Percentiles rank a stretch among this genome's conserved stretches.
Evolutionary conservation across 2,113 vertebrate species (phyloP).

Genomic region (Ia io): DNA sequence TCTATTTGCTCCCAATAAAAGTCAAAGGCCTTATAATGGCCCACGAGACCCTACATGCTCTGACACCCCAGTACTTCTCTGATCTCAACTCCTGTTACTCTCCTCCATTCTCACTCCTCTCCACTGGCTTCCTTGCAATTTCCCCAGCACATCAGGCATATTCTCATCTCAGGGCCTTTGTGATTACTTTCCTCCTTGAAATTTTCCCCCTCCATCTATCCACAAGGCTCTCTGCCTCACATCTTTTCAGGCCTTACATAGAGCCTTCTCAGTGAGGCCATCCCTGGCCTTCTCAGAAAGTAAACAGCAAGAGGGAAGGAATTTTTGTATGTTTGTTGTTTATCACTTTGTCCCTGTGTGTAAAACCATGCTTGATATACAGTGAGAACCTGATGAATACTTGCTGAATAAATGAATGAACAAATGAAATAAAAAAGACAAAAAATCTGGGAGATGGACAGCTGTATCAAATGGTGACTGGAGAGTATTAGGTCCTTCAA

Average conservation of each 20-base stretch:
- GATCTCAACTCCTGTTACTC: neutral
- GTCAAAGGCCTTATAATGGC: neutral
- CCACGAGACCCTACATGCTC: neutral
- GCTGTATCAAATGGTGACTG: neutral
- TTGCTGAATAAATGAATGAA: neutral
- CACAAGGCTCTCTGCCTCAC: neutral
- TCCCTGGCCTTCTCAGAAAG: neutral
- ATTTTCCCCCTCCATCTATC: neutral
- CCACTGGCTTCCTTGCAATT: neutral
- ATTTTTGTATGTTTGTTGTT: neutral
- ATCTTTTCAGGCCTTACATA: neutral
- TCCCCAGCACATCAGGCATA: neutral
- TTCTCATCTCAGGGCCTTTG: neutral
- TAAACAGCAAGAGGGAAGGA: neutral
- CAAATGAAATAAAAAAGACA: neutral
- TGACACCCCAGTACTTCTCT: neutral
- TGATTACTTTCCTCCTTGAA: neutral
- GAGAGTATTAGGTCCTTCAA: neutral
- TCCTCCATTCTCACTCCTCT: neutral
- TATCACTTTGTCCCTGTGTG: neutral
- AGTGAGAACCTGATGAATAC: neutral
- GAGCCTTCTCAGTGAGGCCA: neutral
- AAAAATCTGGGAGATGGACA: neutral
- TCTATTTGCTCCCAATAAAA: neutral
- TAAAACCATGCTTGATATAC: neutral